Base-by-base conservation (phyloP, 2,888 invertebrate genomes). In the Cryptocephalus primarius region DNA sequence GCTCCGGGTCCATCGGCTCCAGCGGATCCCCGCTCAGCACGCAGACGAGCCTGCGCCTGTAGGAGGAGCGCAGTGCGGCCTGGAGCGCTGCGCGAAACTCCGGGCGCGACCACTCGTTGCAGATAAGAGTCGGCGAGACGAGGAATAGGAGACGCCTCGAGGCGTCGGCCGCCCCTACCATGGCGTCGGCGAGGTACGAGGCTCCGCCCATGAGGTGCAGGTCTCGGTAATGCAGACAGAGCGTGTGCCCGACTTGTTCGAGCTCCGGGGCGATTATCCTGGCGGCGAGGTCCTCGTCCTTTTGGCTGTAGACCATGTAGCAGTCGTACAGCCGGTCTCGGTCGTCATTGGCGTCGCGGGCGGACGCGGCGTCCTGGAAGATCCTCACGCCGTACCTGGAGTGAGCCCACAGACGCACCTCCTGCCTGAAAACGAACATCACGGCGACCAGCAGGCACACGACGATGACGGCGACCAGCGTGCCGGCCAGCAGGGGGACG, bases 291-390 rank as follows among this genome's bases (percentile, higher is more conserved):
- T 74, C 83, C 70, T 75, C 86, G 76, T 90, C 89, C 57, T 84
- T 79, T 57, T 82, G 80, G 68, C 86, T 85, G 74, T 91, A 92
- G 52, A 88, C 82, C 65, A 92, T 79, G 72, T 91, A 92, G 48
- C 88, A 89, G 68, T 92, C 80, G 75, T 86, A 79, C 60, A 80
- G 69, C 65, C 80, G 72, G 71, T 79, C 70, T 9, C 65, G 59
- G 50, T 70, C 70, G 46, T 68, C 66, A 46, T 51, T 56, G 40
- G 60, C 74, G 59, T 76, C 75, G 67, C 75, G 72, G 51, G 75
- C 74, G 58, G 73, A 72, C 40, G 75, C 69, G 49, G 72, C 72
- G 49, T 79, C 78, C 67, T 80, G 81, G 66, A 85, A 83, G 57
- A 88, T 74, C 59, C 88, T 75, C 43, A 87, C 75, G 36, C 87